Percentiles rank a stretch among this genome's conserved stretches.
These are phyloP conservation scores for Temnothorax ravouxi DNA, from an alignment of 2,888 invertebrate species.

Conservation along the genomic window DNA sequence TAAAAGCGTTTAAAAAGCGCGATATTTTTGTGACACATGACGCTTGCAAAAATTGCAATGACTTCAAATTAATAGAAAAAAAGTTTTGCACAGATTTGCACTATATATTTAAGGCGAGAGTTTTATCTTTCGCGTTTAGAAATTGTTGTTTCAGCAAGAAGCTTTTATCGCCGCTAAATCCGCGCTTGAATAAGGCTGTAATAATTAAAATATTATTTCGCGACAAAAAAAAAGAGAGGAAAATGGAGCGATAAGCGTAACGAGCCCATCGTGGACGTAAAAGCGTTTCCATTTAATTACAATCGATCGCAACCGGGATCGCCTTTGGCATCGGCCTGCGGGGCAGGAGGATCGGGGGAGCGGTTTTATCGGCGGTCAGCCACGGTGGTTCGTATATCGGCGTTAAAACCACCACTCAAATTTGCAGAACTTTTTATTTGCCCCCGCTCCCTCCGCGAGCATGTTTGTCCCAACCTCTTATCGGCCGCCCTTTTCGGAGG, in stretches of 20 bases:
- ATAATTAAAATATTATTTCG: constrained; percentile 68
- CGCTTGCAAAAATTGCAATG: neutral
- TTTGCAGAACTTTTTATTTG: constrained; percentile 79
- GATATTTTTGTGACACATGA: neutral
- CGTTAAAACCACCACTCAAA: constrained; percentile 80
- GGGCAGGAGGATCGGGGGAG: constrained; percentile 59
- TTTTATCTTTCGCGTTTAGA: constrained; percentile 13
- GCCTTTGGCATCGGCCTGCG: constrained; percentile 71
- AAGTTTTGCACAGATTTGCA: neutral
- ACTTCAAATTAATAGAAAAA: neutral
- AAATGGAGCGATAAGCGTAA: constrained; percentile 48
- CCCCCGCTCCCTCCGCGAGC: constrained; percentile 59
- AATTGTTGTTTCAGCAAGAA: constrained; percentile 14
- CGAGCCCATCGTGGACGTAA: constrained; percentile 59
- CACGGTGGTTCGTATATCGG: constrained; percentile 68
- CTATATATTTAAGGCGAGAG: neutral
- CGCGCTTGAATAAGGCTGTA: constrained; percentile 27
- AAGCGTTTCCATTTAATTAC: constrained; percentile 82
- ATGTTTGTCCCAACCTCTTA: constrained; percentile 43
- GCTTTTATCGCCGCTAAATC: constrained; percentile 35
- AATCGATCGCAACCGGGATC: constrained; percentile 80
- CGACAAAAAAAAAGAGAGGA: constrained; percentile 51
- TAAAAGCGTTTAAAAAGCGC: neutral
- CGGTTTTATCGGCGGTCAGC: constrained; percentile 78
- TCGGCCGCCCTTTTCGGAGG: constrained; percentile 40